Percentiles rank a stretch among this genome's conserved stretches.
phyloP scores from a whole-genome alignment of 2,888 invertebrate species.

The Ferrisia virgata region DNA sequence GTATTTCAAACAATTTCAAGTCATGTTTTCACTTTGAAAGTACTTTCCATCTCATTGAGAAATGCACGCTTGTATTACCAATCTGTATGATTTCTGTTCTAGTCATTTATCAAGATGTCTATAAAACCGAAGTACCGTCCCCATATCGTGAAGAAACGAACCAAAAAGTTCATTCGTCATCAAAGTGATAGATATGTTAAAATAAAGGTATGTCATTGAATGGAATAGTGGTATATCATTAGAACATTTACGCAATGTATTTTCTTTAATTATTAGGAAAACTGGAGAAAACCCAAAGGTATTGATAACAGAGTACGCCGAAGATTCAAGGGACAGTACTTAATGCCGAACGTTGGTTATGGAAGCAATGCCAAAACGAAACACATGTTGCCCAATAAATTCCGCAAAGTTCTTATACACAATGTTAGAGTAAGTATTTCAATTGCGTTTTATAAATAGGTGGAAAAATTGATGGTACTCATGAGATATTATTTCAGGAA shows the following conservation, averaged over 20 bases:
- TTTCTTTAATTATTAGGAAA: conserved; percentile 61
- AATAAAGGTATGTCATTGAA: conserved; percentile 68
- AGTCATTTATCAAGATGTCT: conserved; percentile 60
- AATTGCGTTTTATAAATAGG: neutral
- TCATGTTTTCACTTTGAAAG: neutral
- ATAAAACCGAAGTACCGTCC: conserved; percentile 86
- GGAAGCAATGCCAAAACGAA: conserved; percentile 91
- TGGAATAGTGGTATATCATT: no score
- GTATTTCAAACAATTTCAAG: neutral
- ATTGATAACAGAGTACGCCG: conserved; percentile 99
- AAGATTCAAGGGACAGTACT: conserved; percentile 97
- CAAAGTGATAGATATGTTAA: conserved; percentile 98
- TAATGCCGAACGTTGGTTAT: conserved; percentile 99
- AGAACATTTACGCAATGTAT: conserved; percentile 49
- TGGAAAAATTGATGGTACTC: neutral
- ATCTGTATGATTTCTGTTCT: neutral
- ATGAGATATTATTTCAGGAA: conserved; percentile 63
- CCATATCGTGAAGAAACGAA: conserved; percentile 92
- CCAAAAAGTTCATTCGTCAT: conserved; percentile 97
- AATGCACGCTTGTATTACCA: neutral
- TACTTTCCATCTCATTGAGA: neutral
- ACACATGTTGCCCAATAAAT: conserved; percentile 97
- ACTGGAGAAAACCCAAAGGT: conserved; percentile 99
- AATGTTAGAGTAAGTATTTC: conserved; percentile 68
- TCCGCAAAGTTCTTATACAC: conserved; percentile 90